These are phyloP conservation scores for Drosophila kanapiae DNA, from an alignment of 1,140 invertebrate genomes.

Conservation along the genomic window DNA sequence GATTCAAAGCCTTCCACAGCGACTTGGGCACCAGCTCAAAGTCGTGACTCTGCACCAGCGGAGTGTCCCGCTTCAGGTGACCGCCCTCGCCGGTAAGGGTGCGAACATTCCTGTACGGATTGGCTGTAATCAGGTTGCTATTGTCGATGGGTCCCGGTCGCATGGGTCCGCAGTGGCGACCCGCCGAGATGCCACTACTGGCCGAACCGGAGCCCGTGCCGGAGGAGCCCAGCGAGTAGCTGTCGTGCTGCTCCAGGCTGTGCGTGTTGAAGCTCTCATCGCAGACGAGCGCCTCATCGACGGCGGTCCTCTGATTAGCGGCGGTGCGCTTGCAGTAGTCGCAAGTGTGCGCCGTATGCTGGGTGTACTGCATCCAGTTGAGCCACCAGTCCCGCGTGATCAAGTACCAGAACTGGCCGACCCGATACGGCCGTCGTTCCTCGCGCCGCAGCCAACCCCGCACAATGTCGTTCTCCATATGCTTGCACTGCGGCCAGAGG, in stretches of 20 bases:
- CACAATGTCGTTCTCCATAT: slow-evolving; percentile 93
- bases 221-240: slow-evolving; percentile 80
- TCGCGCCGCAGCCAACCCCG: slow-evolving; percentile 92
- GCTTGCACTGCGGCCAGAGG: slow-evolving; percentile 90
- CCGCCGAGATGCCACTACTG: slow-evolving; percentile 87
- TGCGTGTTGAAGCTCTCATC: slow-evolving; percentile 89
- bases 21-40: slow-evolving; percentile 94
- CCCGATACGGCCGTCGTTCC: slow-evolving; percentile 89
- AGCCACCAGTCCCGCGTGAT: slow-evolving; percentile 94
- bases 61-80: slow-evolving; percentile 89
- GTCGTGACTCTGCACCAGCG: slow-evolving; percentile 90
- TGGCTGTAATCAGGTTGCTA: slow-evolving; percentile 88
- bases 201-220: slow-evolving; percentile 58
- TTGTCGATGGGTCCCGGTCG: slow-evolving; percentile 93
- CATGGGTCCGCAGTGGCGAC: slow-evolving; percentile 73
- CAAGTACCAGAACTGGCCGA: slow-evolving; percentile 95
- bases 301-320: slow-evolving; percentile 52
- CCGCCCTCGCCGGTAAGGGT: slow-evolving; percentile 95
- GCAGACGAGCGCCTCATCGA: slow-evolving; percentile 88
- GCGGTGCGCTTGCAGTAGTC: slow-evolving; percentile 74
- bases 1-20: slow-evolving; percentile 93
- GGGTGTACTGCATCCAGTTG: slow-evolving; percentile 91
- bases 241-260: slow-evolving; percentile 87
- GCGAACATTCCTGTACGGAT: slow-evolving; percentile 87
- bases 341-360: slow-evolving; percentile 77